phyloP scores from a whole-genome alignment of 2,888 invertebrate genomes.

The Strigamia transsilvanica region DNA sequence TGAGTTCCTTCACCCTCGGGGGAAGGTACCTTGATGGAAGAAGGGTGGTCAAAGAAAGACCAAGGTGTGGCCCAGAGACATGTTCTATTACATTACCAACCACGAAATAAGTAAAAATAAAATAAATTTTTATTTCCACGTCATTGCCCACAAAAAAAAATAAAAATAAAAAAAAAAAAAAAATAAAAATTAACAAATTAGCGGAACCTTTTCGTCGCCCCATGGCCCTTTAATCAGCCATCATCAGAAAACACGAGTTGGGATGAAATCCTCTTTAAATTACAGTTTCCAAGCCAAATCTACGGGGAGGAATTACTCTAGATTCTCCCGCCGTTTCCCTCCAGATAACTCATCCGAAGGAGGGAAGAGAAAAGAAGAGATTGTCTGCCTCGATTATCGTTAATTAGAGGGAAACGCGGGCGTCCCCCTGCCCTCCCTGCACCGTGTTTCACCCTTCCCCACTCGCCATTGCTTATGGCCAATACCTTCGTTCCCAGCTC shows the following conservation, averaged over 20 bases:
- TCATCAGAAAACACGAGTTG: slow-evolving; percentile 1
- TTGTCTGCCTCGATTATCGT: slow-evolving; percentile 49
- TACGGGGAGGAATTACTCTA: slow-evolving; percentile 48
- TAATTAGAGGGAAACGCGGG: slow-evolving; percentile 45
- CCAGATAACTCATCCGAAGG: slow-evolving; percentile 25
- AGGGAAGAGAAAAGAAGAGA: slow-evolving; percentile 37
- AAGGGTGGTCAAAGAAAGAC: slow-evolving; percentile 48
- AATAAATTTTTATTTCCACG: background rate
- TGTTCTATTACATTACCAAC: slow-evolving; percentile 37
- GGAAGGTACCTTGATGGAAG: slow-evolving; percentile 49
- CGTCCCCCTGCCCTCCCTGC: slow-evolving; percentile 17
- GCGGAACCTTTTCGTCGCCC: background rate
- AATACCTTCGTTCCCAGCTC: background rate
- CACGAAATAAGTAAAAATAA: background rate
- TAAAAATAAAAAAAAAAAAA: background rate
- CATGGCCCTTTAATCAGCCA: slow-evolving; percentile 3
- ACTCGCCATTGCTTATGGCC: background rate
- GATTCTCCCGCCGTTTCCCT: slow-evolving; percentile 47
- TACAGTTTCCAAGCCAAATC: slow-evolving; percentile 6
- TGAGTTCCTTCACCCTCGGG: slow-evolving; percentile 48
- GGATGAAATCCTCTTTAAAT: slow-evolving; percentile 29
- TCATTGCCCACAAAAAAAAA: no score
- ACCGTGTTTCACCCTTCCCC: background rate
- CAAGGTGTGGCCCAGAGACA: slow-evolving; percentile 43
- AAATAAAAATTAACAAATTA: background rate